These are phyloP conservation scores for Trisateles emortualis DNA, from an alignment of 2,888 invertebrate species.

Conservation along the genomic window DNA sequence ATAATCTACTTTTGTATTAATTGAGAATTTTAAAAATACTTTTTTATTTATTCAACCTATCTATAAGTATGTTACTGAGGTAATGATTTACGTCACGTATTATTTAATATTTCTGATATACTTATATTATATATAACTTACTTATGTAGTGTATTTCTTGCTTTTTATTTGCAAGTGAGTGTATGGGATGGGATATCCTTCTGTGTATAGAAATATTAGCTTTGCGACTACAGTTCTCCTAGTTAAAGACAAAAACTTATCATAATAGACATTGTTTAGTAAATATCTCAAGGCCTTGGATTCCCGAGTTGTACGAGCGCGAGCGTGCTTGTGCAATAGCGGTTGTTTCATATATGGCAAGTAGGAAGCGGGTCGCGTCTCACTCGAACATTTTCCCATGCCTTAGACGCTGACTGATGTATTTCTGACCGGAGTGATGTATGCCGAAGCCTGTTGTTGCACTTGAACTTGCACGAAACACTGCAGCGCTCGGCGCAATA, in stretches of 20 bases:
- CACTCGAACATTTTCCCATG: constrained; percentile 76
- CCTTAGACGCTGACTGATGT: constrained; percentile 71
- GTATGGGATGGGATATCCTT: not conserved
- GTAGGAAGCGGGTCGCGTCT: constrained; percentile 69
- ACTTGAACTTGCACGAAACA: constrained; percentile 73
- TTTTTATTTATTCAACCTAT: no score
- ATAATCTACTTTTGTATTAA: no score
- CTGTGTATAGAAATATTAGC: not conserved
- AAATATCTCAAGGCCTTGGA: constrained; percentile 36
- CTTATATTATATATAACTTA: no score
- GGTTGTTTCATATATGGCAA: constrained; percentile 75
- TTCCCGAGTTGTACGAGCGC: constrained; percentile 46
- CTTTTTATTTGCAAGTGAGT: not conserved
- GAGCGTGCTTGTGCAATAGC: constrained; percentile 57
- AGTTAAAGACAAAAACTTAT: constrained; percentile 11
- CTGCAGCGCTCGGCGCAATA: constrained; percentile 45
- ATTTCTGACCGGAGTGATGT: constrained; percentile 71
- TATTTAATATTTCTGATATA: no score
- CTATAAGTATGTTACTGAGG: no score
- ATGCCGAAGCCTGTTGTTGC: constrained; percentile 68
- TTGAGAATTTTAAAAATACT: no score
- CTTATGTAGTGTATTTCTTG: no score
- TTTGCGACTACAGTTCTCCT: constrained; percentile 1
- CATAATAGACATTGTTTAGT: constrained; percentile 29
- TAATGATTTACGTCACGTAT: no score